Evolutionary conservation across 2,888 invertebrate species (phyloP), one percentile per base, ranked within the genome.

Genomic region (Choristoneura rosaceana): DNA sequence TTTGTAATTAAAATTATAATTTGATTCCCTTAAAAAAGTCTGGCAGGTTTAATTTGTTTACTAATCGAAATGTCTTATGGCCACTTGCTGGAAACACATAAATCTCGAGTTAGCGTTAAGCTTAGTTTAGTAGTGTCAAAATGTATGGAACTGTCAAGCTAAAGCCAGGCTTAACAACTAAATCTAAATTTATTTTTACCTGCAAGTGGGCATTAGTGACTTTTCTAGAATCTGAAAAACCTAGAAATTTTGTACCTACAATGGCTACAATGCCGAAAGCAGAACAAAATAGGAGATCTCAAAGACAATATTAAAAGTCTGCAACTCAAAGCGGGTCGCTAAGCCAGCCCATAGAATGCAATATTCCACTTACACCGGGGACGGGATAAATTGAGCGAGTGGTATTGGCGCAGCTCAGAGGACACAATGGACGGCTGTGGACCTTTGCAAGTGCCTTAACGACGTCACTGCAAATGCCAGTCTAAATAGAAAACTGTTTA

Each of bases 341-440:
- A 52, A 69, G 68, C 68, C 61, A 38, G 52, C 61, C 60, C 41
- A 69, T 52, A 69, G 61, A 69, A 69, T 69, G 61, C 61, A 69
- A 61, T 61, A 69, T 61, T 50, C 69, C 25, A 25, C 61, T 60
- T 59, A 38, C 52, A 41, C 15, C 45, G 59, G n/a, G 25, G 10
- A 9, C 17, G 17, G 50, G 64, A 34, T 50, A 64, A 50, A 64
- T 41, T 61, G 50, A 50, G 69, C 50, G 50, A 41, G 61, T 12
- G 69, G 61, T 52, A 52, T 52, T 61, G 69, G 41, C 50, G 41
- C 41, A 17, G 50, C 17, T 41, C 50, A 9, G 38, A 5, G 63
- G 38, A 38, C 60, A 60, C 60, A 60, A 60, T 68, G 59, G 33
- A 34, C 67, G 67, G 45, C 7, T 4, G 62, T 3, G 38, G 47